Conservation (phyloP, 2,797 vertebrate genomes). For the Enteromius argenteus region DNA sequence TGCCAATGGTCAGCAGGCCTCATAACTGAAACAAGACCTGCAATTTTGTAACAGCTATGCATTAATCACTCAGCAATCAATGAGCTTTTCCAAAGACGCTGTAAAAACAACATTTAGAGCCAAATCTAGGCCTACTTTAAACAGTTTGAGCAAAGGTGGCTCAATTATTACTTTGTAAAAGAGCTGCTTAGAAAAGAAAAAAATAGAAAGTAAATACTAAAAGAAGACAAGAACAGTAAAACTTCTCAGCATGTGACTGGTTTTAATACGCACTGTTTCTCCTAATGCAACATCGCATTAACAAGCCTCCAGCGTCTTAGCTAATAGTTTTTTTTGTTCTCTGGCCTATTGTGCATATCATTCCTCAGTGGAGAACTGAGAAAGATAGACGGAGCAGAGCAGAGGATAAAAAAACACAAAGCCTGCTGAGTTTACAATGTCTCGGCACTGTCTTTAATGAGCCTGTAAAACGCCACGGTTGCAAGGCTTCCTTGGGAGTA, state of each 20-base stretch:
- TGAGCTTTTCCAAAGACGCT: conserved; percentile 19
- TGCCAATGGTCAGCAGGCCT: conserved; percentile 29
- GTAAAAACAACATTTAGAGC: conserved; percentile 44
- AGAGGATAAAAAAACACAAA: conserved; percentile 53
- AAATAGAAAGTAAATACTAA: neutral
- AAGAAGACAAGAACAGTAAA: neutral
- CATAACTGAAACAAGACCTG: conserved; percentile 28
- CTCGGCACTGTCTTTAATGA: conserved; percentile 57
- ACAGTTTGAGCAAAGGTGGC: conserved; percentile 28
- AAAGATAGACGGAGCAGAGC: conserved; percentile 48
- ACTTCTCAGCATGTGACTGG: conserved; percentile 21
- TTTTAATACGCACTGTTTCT: conserved; percentile 43
- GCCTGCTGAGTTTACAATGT: conserved; percentile 44
- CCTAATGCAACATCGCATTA: conserved; percentile 44
- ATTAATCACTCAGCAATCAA: conserved; percentile 43
- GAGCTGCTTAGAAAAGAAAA: conserved; percentile 20
- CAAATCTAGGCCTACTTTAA: conserved; percentile 15
- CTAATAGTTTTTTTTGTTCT: conserved; percentile 45
- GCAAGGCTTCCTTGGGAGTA: conserved; percentile 34
- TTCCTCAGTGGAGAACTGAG: conserved; percentile 55
- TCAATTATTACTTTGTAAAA: conserved; percentile 31
- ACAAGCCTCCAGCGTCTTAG: conserved; percentile 40
- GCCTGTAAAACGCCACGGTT: conserved; percentile 52
- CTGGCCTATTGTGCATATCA: conserved; percentile 52
- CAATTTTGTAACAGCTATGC: conserved; percentile 14